A percentile compares a stretch with the other conserved stretches of the same genome.
Evolutionary conservation across 2,888 invertebrate species (phyloP).

Genomic region (Hylaea fasciaria): DNA sequence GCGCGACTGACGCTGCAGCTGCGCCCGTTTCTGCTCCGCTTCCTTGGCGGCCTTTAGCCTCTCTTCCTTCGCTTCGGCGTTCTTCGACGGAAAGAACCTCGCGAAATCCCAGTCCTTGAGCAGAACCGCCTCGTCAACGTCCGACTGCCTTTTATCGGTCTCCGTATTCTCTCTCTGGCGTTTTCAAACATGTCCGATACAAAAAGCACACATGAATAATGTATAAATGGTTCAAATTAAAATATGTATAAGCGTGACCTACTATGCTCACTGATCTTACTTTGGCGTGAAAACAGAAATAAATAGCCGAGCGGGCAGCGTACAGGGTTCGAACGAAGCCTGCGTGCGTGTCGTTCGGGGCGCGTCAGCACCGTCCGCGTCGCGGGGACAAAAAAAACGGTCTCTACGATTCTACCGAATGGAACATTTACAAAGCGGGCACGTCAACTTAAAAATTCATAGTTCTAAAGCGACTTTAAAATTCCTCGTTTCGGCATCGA

Average conservation of each 20-base stretch:
- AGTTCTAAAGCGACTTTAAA: slow-evolving; percentile 1
- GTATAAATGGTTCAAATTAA: slow-evolving; percentile 45
- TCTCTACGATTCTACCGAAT: not conserved
- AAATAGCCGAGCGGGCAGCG: slow-evolving; percentile 30
- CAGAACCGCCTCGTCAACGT: slow-evolving; percentile 91
- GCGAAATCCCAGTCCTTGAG: slow-evolving; percentile 95
- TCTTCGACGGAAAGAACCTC: slow-evolving; percentile 89
- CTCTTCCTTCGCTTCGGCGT: slow-evolving; percentile 63
- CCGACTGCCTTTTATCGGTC: slow-evolving; percentile 78
- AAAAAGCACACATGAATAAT: slow-evolving; percentile 77
- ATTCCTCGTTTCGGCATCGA: not conserved
- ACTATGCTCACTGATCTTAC: slow-evolving; percentile 80
- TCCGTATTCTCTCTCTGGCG: slow-evolving; percentile 71
- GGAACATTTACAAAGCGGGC: too few species aligned
- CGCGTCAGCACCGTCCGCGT: slow-evolving; percentile 27
- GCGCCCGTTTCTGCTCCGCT: slow-evolving; percentile 67
- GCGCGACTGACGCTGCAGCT: slow-evolving; percentile 75
- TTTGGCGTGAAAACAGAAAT: slow-evolving; percentile 72
- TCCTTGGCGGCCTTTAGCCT: slow-evolving; percentile 74
- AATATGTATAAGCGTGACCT: slow-evolving; percentile 47
- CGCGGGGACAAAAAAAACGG: slow-evolving; percentile 1
- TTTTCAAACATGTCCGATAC: slow-evolving; percentile 74
- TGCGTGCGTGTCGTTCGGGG: slow-evolving; percentile 26
- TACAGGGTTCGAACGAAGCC: slow-evolving; percentile 26
- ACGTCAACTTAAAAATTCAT: too few species aligned